Evolutionary conservation across 2,113 vertebrate genomes (phyloP).

Genomic region (Perccottus glenii): DNA sequence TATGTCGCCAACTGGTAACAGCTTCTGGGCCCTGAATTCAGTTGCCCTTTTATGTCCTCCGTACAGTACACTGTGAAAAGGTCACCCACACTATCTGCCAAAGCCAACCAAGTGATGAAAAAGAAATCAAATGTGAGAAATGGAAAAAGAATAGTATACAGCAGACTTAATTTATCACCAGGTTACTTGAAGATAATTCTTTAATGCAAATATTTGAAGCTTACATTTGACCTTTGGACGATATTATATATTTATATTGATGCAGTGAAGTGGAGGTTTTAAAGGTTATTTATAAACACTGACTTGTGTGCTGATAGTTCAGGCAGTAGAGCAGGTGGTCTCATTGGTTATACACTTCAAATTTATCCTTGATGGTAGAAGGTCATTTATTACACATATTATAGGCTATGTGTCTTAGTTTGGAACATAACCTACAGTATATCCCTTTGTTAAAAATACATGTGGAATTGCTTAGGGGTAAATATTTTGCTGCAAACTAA

Average conservation of each 20-base stretch:
- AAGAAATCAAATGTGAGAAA: not conserved
- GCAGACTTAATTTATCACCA: not conserved
- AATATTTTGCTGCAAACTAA: no score
- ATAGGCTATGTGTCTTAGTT: not conserved
- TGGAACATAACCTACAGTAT: no score
- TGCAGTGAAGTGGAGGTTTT: not conserved
- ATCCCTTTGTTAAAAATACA: no score
- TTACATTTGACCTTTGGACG: constrained; percentile 19
- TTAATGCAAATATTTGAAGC: constrained; percentile 1
- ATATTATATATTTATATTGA: not conserved
- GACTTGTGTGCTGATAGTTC: constrained; percentile 15
- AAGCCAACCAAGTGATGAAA: constrained; percentile 4
- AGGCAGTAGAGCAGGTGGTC: constrained; percentile 8
- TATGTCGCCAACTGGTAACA: constrained; percentile 19
- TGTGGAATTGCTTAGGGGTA: no score
- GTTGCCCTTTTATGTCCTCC: constrained; percentile 22
- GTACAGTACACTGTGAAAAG: constrained; percentile 22
- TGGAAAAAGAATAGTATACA: not conserved
- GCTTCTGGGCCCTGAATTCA: constrained; percentile 29
- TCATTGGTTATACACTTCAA: constrained; percentile 6
- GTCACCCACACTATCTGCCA: constrained; percentile 24
- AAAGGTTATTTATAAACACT: constrained; percentile 3
- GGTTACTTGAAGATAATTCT: constrained; percentile 1
- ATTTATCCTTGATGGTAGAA: not conserved
- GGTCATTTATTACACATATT: not conserved